These are phyloP conservation scores for Bombyx mori DNA, from an alignment of 1,140 invertebrate genomes.

Conservation along the genomic window ASM3026992v2 NC_085108.1:7231501-7232000, in stretches of 20 bases:
- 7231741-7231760: neutral
- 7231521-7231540: neutral
- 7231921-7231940: slow-evolving; percentile 5
- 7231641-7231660: slow-evolving; percentile 1
- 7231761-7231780: slow-evolving; percentile 1
- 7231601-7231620: neutral
- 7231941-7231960: neutral
- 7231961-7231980: too few species aligned
- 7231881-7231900: slow-evolving; percentile 11
- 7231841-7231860: slow-evolving; percentile 10
- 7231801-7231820: slow-evolving; percentile 1
- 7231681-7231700: neutral
- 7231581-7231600: neutral
- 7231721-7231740: neutral
- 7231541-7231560: neutral
- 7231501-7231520: neutral
- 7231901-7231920: slow-evolving; percentile 3
- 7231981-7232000: neutral
- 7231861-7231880: slow-evolving; percentile 20
- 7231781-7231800: neutral
- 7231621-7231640: neutral
- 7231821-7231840: slow-evolving; percentile 4
- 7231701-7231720: slow-evolving; percentile 3
- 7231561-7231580: neutral
- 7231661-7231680: neutral